Conservation (phyloP, 2,888 invertebrate genomes). For the Schrankia costaestrigalis region DNA sequence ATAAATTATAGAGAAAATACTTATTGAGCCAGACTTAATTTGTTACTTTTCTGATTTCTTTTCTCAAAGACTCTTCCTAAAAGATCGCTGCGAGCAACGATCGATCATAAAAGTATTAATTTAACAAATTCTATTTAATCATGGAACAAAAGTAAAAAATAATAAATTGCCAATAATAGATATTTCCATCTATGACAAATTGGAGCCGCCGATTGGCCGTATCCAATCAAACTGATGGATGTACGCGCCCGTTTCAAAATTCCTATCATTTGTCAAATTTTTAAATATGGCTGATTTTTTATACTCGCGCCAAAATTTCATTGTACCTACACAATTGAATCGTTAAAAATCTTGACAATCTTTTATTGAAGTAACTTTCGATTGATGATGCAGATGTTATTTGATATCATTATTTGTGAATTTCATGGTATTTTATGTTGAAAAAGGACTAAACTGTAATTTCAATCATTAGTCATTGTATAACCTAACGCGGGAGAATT, state of each 20-base stretch:
- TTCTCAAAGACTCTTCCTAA: no score
- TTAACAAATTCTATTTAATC: constrained; percentile 14
- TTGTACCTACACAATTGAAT: constrained; percentile 41
- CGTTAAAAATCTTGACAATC: constrained; percentile 34
- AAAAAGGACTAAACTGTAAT: no score
- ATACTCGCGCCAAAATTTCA: constrained; percentile 22
- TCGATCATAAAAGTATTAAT: no score
- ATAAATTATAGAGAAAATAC: no score
- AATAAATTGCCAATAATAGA: constrained; percentile 16
- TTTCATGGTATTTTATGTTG: constrained; percentile 17
- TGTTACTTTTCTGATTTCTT: no score
- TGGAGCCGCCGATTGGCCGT: constrained; percentile 57
- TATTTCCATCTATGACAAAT: constrained; percentile 61
- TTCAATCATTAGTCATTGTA: no score
- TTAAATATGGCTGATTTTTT: constrained; percentile 47
- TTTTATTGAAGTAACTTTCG: constrained; percentile 19
- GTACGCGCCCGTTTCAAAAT: constrained; percentile 52
- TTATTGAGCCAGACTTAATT: no score
- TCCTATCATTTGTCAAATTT: constrained; percentile 69
- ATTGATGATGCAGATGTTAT: constrained; percentile 19
- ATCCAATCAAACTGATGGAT: constrained; percentile 71
- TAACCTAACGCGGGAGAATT: no score
- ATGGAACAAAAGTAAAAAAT: constrained; percentile 17
- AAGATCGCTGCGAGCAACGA: no score
- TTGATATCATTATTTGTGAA: constrained; percentile 14